Base-by-base conservation (phyloP, 2,888 invertebrate species). In the Eulithis testata region DNA sequence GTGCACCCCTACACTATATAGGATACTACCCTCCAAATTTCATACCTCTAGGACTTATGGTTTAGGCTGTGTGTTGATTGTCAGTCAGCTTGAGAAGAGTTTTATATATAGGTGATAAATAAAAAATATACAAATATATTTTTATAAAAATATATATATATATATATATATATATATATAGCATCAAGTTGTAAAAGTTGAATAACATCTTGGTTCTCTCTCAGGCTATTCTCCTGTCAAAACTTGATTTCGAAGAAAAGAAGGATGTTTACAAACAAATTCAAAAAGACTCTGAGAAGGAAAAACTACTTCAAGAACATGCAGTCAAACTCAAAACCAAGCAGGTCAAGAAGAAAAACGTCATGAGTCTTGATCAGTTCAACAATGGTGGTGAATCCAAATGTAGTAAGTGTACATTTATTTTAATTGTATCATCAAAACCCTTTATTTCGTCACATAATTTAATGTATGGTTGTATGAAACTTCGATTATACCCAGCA, bases 351-450 rank as follows among this genome's bases (percentile, higher is more conserved):
- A 96, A 96, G 82, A 95, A 95, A 74, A 95, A 95, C 80, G 94
- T 95, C 0, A 96, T 97, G 95, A 95, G 95, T 65, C 88, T 97
- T 63, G 95, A 96, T 66, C 95, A 97, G 84, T 97, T 97, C 81
- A 96, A 96, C 82, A 82, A 86, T 73, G 80, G 79, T 43, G 86
- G 89, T 63, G 88, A 91, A 53, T 62, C 72, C 45, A 86, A 66
- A 63, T 43, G 47, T 27, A 49, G 60, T 67, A 45, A 67, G 63
- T 55, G 21, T 49, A 11, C 11, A 8, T 49, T n/a, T 49, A 1
- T 11, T 4, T 9, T 49, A 2, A n/a, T 9, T 9, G 9, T 21
- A 49, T 21, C 14, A 9, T 21, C 11, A 45, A 12, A 47, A 47
- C 14, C 47, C 5, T 12, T 45, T 4, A 40, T 8, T 11, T n/a